Conservation (phyloP, 2,888 invertebrate species). For the Heliconius ethilla region DNA sequence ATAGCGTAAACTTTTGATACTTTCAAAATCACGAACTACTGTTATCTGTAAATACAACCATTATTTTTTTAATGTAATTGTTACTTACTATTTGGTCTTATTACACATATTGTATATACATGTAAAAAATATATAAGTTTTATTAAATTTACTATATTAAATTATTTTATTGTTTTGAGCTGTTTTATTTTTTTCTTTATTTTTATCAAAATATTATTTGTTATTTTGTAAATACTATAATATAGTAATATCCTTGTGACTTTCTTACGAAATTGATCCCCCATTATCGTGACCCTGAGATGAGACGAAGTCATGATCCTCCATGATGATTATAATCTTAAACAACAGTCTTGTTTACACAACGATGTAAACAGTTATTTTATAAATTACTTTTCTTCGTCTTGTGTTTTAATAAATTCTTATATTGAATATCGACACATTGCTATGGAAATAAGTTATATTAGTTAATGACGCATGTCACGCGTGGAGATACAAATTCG, state of each 20-base stretch:
- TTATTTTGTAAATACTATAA: not conserved
- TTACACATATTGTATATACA: not conserved
- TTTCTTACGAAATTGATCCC: not conserved
- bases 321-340: not conserved
- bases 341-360: not conserved
- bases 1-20: too few relatives aligned
- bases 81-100: not conserved
- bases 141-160: slow-evolving; percentile 2
- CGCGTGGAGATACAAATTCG: slow-evolving; percentile 46
- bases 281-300: too few relatives aligned
- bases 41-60: too few relatives aligned
- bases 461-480: slow-evolving; percentile 49
- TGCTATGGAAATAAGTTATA: slow-evolving; percentile 27
- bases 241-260: not conserved
- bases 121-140: not conserved
- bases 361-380: not conserved
- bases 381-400: not conserved
- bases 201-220: not conserved
- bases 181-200: not conserved
- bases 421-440: slow-evolving; percentile 18
- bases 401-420: not conserved
- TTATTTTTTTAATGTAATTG: not conserved
- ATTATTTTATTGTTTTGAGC: not conserved
- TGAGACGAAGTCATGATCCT: too few relatives aligned
- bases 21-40: too few relatives aligned